Evolutionary conservation across 92 coral and sea anemone species (phyloP), one percentile per base, ranked within the genome.

Genomic region (Actinernus sp.): DNA sequence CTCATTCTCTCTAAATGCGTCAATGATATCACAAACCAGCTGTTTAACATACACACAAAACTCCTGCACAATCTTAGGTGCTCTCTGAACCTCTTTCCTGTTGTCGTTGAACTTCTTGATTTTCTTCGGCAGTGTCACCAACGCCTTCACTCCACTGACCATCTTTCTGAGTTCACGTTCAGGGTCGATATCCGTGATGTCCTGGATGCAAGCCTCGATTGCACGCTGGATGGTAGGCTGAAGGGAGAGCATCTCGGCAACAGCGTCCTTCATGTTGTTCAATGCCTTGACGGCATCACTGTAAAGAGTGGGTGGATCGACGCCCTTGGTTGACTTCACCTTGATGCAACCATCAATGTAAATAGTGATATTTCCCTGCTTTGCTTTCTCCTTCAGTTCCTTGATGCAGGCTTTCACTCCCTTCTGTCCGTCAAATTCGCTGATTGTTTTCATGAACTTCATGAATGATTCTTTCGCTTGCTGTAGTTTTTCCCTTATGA

Each of bases 201-300:
- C 76, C n/a, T 51, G 44, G 36, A 77, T 60, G 53, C 83, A 82
- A 26, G 78, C 54, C 46, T 60, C 91, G 31, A 80, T 49, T 25
- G 80, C 87, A 47, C 68, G 78, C 75, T 69, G 79, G 37, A 89
- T 91, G 24, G 59, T 68, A 1, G 96, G 91, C 78, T 89, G 88
- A 18, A 84, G 70, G 14, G 79, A 75, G 19, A 49, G 24, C 22
- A 78, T 57, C 48, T 70, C 84, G 22, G 24, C 40, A 24, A 66
- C 96, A 18, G 85, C 82, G n/a, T 70, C 33, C 34, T 75, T 75
- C 33, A 89, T 56, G 53, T 83, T 71, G 45, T 68, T 80, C 43
- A 89, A 61, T 6, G 91, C 76, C 56, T 89, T 62, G 32, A 82
- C 96, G 0, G 92, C 96, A 56, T 89, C 83, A 31, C 96, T 69